These are phyloP conservation scores for Aeoliscus strigatus DNA, from an alignment of 2,797 vertebrate genomes.

Conservation along the genomic window DNA sequence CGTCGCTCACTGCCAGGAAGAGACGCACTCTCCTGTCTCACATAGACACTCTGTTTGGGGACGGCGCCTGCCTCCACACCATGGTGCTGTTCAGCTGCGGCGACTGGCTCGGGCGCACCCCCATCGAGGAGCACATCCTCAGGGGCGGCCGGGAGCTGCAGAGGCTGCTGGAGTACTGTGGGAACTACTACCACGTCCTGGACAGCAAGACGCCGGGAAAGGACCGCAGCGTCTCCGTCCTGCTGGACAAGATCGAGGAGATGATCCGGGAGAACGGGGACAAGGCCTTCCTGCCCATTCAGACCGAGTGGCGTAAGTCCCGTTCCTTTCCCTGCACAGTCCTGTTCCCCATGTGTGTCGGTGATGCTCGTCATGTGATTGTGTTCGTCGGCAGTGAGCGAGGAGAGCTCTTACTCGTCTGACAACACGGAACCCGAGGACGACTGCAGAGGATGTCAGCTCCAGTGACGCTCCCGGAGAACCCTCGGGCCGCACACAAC, in stretches of 20 bases:
- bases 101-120: conserved; percentile 73
- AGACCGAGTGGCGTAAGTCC: conserved; percentile 71
- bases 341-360: too few species aligned
- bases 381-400: conserved; percentile 69
- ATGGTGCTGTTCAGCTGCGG: conserved; percentile 79
- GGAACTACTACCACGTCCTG: conserved; percentile 79
- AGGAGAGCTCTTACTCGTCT: conserved; percentile 74
- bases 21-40: conserved; percentile 70
- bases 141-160: conserved; percentile 71
- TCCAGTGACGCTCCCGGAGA: conserved; percentile 55
- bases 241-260: conserved; percentile 77
- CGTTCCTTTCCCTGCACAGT: too few species aligned
- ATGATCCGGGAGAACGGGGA: conserved; percentile 77
- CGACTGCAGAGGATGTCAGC: conserved; percentile 71
- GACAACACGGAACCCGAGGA: conserved; percentile 74
- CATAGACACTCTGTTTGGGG: conserved; percentile 74
- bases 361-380: conserved; percentile 3
- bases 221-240: conserved; percentile 69
- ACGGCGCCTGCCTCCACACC: conserved; percentile 71
- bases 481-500: conserved; percentile 34
- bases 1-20: conserved; percentile 73
- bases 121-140: conserved; percentile 79
- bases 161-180: conserved; percentile 73
- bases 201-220: conserved; percentile 73
- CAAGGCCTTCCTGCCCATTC: conserved; percentile 75